Evolutionary conservation across 2,888 invertebrate species (phyloP), one percentile per base, ranked within the genome.

Genomic region (Cheilosia pagana): DNA sequence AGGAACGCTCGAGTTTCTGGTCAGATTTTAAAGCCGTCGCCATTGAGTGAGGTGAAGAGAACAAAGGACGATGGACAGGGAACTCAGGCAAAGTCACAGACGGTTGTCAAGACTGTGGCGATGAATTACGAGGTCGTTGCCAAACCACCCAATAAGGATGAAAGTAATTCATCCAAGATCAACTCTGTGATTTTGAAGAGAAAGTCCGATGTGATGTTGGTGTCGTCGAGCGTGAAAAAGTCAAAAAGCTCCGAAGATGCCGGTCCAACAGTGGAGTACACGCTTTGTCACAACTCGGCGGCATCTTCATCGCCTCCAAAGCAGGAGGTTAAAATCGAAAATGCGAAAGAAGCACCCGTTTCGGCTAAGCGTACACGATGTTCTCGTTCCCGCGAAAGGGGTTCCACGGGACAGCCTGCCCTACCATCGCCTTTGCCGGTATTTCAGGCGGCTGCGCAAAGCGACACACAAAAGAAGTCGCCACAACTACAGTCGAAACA

Each of bases 171-270:
- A 3, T 87, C 88, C 1, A 89, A 88, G 62, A 88, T 90, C 3
- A 90, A 89, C 71, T 89, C 91, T 0, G 92, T 92, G 0, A 90
- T 92, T 4, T 87, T 92, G 3, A 92, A 92, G 86, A 88, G 92
- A 1, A 91, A 92, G 83, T 90, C 89, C 0, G 87, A 87, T 8
- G 57, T 57, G 8, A 71, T 74, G 2, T 14, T 74, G 1, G 68
- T 86, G 8, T 53, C 86, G n/a, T 85, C 87, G 5, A 63, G 86
- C 70, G 87, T 88, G 3, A 89, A 89, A 86, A 87, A 88, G 71
- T 86, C 86, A 1, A 88, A 87, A 70, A 87, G 88, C 48, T 87
- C 87, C 12, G 87, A 87, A 16, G 55, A 52, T 16, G n/a, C 23
- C 35, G 12, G 12, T 23, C 0, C 59, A 0, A 79, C 60, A 1